These are phyloP conservation scores for Cromileptes altivelis DNA, from an alignment of 2,113 vertebrate species.

Conservation along the genomic window DNA sequence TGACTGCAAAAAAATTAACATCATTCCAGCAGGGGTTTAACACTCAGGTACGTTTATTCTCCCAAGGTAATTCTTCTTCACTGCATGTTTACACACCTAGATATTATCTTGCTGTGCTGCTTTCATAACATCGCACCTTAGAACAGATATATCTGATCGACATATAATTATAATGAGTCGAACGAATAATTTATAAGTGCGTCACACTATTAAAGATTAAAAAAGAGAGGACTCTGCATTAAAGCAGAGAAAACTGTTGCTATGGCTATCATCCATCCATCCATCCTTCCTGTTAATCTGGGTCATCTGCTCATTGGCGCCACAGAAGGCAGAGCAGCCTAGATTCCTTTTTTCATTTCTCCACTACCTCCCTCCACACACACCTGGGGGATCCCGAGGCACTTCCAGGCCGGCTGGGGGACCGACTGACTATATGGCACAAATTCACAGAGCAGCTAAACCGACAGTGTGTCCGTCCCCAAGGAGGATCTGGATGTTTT, in stretches of 20 bases:
- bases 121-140: not conserved
- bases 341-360: slow-evolving; percentile 45
- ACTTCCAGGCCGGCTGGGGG: slow-evolving; percentile 22
- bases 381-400: slow-evolving; percentile 48
- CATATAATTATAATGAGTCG: slow-evolving; percentile 19
- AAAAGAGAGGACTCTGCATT: slow-evolving; percentile 16
- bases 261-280: slow-evolving; percentile 29
- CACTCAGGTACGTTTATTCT: slow-evolving; percentile 1
- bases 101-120: slow-evolving; percentile 13
- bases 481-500: slow-evolving; percentile 17
- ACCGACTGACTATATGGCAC: slow-evolving; percentile 31
- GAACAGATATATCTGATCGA: slow-evolving; percentile 12
- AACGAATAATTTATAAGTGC: slow-evolving; percentile 26
- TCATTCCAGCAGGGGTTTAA: slow-evolving; percentile 19
- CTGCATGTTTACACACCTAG: slow-evolving; percentile 4
- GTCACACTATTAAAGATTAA: slow-evolving; percentile 35
- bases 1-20: slow-evolving; percentile 31
- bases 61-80: not conserved
- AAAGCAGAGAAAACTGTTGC: slow-evolving; percentile 41
- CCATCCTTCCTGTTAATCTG: slow-evolving; percentile 47
- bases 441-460: slow-evolving; percentile 42
- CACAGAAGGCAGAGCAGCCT: slow-evolving; percentile 21
- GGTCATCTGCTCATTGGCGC: slow-evolving; percentile 39
- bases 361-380: slow-evolving; percentile 30
- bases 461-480: slow-evolving; percentile 6